Percentiles rank a stretch among this genome's conserved stretches.
phyloP scores from a whole-genome alignment of 1,140 invertebrate species.

The Tetramorium simillimum region DNA sequence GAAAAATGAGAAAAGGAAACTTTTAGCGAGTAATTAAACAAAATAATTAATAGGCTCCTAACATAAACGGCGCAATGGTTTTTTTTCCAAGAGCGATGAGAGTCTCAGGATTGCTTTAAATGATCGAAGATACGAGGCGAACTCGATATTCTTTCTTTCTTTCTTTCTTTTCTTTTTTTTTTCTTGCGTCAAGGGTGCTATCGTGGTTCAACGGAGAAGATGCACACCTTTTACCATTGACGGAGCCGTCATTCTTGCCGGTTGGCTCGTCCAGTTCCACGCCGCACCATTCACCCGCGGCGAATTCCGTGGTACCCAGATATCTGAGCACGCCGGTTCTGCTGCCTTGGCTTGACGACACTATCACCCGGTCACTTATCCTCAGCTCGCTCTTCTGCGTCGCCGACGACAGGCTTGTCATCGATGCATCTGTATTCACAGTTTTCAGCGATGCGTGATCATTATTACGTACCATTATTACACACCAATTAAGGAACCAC shows the following conservation, averaged over 20 bases:
- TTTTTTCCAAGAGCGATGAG: background rate
- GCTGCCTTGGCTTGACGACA: constrained; percentile 93
- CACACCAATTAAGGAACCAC: background rate
- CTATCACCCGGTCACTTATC: constrained; percentile 96
- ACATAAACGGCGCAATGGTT: background rate
- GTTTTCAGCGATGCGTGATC: constrained; percentile 39
- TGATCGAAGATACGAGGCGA: background rate
- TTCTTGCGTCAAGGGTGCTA: background rate
- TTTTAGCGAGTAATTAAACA: background rate
- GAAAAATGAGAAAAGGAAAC: background rate
- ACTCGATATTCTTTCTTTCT: constrained; percentile 54
- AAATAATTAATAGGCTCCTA: background rate
- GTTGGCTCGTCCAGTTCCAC: constrained; percentile 96
- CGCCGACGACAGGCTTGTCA: constrained; percentile 86
- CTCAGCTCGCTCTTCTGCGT: constrained; percentile 87
- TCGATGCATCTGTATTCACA: constrained; percentile 87
- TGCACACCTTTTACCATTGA: constrained; percentile 92
- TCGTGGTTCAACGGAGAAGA: background rate
- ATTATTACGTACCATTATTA: constrained; percentile 24
- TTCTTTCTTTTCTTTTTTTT: constrained; percentile 4
- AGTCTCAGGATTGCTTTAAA: background rate
- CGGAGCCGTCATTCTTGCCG: constrained; percentile 98
- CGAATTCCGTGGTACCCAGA: constrained; percentile 95
- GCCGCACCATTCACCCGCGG: constrained; percentile 96
- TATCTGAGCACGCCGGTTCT: constrained; percentile 95